Evolutionary conservation across 2,113 vertebrate genomes (phyloP).

Genomic region (Neomonachus schauinslandi): DNA sequence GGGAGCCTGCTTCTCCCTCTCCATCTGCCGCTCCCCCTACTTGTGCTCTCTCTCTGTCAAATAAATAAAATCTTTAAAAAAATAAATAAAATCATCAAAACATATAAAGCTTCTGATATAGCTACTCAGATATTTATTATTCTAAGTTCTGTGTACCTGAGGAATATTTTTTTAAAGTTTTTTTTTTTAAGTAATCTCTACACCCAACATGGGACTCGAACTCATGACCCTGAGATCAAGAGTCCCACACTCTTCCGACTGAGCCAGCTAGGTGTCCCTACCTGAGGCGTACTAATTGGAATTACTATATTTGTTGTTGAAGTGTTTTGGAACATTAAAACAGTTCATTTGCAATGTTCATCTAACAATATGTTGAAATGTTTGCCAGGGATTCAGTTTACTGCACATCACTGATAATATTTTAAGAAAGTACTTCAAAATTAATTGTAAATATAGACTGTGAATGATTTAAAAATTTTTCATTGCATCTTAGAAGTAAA

Average conservation of each 20-base stretch:
- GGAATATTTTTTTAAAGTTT: background rate
- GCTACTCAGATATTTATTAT: background rate
- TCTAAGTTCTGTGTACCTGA: background rate
- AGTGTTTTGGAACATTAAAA: constrained; percentile 40
- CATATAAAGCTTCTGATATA: background rate
- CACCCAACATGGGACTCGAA: background rate
- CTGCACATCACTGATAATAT: background rate
- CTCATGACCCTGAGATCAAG: background rate
- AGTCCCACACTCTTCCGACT: background rate
- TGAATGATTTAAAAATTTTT: background rate
- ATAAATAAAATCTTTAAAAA: too few species aligned
- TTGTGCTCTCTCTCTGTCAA: too few species aligned
- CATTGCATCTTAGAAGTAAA: background rate
- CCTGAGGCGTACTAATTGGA: constrained; percentile 22
- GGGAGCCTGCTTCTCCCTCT: too few species aligned
- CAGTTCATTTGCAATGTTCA: background rate
- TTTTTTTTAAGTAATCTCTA: background rate
- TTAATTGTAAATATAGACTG: constrained; percentile 35
- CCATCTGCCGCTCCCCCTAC: too few species aligned
- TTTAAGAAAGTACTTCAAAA: constrained; percentile 44
- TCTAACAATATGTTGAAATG: constrained; percentile 22
- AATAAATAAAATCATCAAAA: background rate
- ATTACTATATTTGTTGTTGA: constrained; percentile 58
- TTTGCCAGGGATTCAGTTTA: constrained; percentile 41
- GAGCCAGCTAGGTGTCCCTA: background rate